Evolutionary conservation across 2,888 invertebrate species (phyloP).

Genomic region (Sycophila texana): DNA sequence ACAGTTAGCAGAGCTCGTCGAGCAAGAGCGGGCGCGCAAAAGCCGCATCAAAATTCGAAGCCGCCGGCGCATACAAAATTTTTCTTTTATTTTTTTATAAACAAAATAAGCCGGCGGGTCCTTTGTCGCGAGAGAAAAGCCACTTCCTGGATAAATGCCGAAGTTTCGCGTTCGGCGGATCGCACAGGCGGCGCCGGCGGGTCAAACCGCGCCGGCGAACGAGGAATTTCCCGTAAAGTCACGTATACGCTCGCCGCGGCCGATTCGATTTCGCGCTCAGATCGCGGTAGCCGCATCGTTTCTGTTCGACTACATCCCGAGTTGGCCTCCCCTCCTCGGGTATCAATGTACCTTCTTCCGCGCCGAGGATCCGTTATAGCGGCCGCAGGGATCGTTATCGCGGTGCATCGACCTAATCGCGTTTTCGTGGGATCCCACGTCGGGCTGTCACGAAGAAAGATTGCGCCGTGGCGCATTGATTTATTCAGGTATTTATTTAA

Average conservation of each 20-base stretch:
- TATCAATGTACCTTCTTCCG: background rate
- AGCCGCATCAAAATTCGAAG: too few relatives aligned
- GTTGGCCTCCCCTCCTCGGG: background rate
- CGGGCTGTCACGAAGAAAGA: background rate
- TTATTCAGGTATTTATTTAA: too few relatives aligned
- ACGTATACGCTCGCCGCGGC: slow-evolving; percentile 2
- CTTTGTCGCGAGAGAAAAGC: too few relatives aligned
- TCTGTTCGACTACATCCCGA: background rate
- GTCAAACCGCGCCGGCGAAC: too few relatives aligned
- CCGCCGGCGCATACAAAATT: too few relatives aligned
- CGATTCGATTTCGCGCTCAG: slow-evolving; percentile 38
- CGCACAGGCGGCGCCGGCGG: too few relatives aligned
- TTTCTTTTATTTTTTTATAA: too few relatives aligned
- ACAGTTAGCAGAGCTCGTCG: too few relatives aligned
- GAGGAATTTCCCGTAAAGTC: slow-evolving; percentile 14
- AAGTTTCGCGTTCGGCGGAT: too few relatives aligned
- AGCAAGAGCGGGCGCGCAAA: too few relatives aligned
- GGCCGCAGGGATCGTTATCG: slow-evolving; percentile 6
- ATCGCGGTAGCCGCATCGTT: slow-evolving; percentile 11
- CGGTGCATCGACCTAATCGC: slow-evolving; percentile 24
- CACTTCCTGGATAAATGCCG: too few relatives aligned
- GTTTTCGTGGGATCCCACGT: slow-evolving; percentile 14
- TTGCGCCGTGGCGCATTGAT: background rate
- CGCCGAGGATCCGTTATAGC: background rate
- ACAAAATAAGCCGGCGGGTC: too few relatives aligned